phyloP scores from a whole-genome alignment of 2,888 invertebrate genomes.

The Toxonevra muliebris region DNA sequence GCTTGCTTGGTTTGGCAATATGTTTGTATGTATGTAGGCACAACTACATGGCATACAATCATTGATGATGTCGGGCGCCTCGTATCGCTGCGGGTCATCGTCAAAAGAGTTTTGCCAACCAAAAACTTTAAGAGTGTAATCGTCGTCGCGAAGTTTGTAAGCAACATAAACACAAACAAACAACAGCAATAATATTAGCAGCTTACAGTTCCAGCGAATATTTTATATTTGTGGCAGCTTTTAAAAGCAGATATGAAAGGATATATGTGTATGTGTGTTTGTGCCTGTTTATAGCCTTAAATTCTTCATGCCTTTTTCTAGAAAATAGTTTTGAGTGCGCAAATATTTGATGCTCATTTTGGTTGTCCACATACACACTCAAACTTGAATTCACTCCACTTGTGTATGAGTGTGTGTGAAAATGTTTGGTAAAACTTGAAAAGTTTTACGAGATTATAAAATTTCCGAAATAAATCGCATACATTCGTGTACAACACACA shows the following conservation, averaged over 20 bases:
- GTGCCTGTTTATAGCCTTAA: too few relatives aligned
- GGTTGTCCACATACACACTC: too few relatives aligned
- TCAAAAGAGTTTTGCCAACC: not conserved
- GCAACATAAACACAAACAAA: not conserved
- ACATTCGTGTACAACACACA: not conserved
- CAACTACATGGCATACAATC: too few relatives aligned
- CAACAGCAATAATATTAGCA: not conserved
- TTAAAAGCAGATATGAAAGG: too few relatives aligned
- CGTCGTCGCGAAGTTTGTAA: not conserved
- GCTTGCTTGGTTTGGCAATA: too few relatives aligned
- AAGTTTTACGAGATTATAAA: constrained; percentile 36
- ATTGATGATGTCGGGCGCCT: not conserved
- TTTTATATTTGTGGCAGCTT: too few relatives aligned
- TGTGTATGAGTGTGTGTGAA: not conserved
- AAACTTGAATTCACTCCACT: not conserved
- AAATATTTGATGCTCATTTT: too few relatives aligned
- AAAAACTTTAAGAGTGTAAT: constrained; percentile 1
- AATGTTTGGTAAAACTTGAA: constrained; percentile 25
- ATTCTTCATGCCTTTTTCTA: too few relatives aligned
- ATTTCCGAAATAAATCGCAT: constrained; percentile 31
- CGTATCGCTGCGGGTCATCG: constrained; percentile 22
- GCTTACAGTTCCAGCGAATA: not conserved
- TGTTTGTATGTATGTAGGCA: too few relatives aligned
- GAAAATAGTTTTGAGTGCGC: too few relatives aligned
- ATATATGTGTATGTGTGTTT: too few relatives aligned